Evolutionary conservation across 2,113 vertebrate species (phyloP).

Genomic region (Onychostruthus taczanowskii): DNA sequence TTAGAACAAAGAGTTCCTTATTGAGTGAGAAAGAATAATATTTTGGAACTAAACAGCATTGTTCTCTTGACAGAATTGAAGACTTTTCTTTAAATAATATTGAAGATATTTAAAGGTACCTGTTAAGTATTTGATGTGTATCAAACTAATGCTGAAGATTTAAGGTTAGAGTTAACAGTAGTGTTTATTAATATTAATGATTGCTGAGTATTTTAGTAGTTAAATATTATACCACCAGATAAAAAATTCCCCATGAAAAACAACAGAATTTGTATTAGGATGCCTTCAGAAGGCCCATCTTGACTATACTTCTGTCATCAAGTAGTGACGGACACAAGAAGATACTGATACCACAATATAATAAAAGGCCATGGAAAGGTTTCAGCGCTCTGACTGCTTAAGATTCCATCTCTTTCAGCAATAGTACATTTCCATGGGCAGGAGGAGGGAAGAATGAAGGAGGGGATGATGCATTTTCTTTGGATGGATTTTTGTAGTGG

Average conservation of each 20-base stretch:
- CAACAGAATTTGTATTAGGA: background rate
- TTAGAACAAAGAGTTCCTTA: background rate
- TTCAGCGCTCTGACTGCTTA: background rate
- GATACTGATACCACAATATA: background rate
- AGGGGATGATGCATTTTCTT: background rate
- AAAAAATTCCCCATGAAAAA: background rate
- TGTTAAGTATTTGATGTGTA: background rate
- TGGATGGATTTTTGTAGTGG: background rate
- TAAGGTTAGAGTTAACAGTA: background rate
- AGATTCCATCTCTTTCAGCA: background rate
- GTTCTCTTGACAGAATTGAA: background rate
- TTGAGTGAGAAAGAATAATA: background rate
- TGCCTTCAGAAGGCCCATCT: background rate
- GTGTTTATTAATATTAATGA: background rate
- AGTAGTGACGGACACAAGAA: background rate
- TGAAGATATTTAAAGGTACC: background rate
- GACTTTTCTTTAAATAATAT: background rate
- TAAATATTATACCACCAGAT: background rate
- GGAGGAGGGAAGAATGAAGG: background rate
- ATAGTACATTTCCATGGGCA: background rate
- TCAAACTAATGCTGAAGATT: background rate
- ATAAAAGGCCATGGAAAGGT: background rate
- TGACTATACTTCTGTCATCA: background rate
- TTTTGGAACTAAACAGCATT: background rate
- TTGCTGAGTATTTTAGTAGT: background rate